Percentiles rank a stretch among this genome's conserved stretches.
Conservation (phyloP, 2,113 vertebrate species). For the Phyllostomus hastatus region DNA sequence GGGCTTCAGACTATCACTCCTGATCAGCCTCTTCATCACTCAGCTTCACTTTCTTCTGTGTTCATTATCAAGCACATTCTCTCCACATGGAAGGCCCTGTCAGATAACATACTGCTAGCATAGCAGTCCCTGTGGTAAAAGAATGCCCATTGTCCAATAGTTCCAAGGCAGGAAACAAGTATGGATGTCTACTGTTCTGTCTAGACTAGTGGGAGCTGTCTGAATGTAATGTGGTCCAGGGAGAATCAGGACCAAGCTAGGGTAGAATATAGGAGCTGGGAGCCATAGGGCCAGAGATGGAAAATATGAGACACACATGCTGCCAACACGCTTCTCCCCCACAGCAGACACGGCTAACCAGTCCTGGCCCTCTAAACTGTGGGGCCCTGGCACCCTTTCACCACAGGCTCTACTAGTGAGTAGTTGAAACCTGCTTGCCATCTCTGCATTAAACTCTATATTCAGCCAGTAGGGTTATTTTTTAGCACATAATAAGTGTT, state of each 20-base stretch:
- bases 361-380: not conserved
- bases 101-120: not conserved
- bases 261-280: not conserved
- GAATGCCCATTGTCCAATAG: not conserved
- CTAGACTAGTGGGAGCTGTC: not conserved
- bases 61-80: not conserved
- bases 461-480: not conserved
- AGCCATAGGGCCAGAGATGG: not conserved
- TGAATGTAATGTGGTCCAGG: not conserved
- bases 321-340: not conserved
- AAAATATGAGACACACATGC: not conserved
- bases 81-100: not conserved
- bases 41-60: not conserved
- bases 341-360: not conserved
- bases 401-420: not conserved
- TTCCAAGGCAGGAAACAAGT: not conserved
- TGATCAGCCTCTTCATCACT: not conserved
- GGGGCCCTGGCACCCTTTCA: not conserved
- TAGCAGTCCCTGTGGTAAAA: not conserved
- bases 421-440: not conserved
- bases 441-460: not conserved
- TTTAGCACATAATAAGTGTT: not conserved
- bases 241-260: not conserved
- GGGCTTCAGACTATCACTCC: not conserved
- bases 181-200: not conserved